phyloP scores from a whole-genome alignment of 1,140 invertebrate genomes.

The Ectropis grisescens region DNA sequence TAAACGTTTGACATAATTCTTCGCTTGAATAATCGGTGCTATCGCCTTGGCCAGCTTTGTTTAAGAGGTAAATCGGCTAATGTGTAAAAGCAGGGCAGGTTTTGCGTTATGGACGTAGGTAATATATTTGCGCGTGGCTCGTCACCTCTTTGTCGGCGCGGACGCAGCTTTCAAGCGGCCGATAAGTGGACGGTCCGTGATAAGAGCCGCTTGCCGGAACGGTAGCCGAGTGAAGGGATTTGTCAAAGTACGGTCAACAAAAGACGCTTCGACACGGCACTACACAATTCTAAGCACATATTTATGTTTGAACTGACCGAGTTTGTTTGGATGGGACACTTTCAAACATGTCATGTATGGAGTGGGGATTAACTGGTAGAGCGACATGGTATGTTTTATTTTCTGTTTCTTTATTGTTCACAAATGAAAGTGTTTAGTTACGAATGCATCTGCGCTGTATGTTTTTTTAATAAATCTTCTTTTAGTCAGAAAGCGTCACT shows the following conservation, averaged over 20 bases:
- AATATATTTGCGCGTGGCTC: slow-evolving; percentile 40
- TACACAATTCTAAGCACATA: slow-evolving; percentile 25
- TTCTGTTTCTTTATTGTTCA: too few species aligned
- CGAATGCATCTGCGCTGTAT: too few species aligned
- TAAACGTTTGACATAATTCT: slow-evolving; percentile 10
- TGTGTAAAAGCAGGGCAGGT: slow-evolving; percentile 7
- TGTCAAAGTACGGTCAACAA: slow-evolving; percentile 57
- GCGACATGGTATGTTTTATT: too few species aligned
- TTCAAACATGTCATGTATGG: slow-evolving; percentile 5
- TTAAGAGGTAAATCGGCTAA: slow-evolving; percentile 9
- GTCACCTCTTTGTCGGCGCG: slow-evolving; percentile 54
- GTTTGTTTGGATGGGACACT: slow-evolving; percentile 19
- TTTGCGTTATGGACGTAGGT: slow-evolving; percentile 14
- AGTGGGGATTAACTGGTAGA: neutral
- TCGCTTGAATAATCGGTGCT: slow-evolving; percentile 5
- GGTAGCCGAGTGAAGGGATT: slow-evolving; percentile 52
- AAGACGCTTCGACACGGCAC: neutral
- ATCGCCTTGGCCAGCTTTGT: neutral
- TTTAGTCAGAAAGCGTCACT: too few species aligned
- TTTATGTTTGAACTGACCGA: slow-evolving; percentile 28
- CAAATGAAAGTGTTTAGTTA: too few species aligned
- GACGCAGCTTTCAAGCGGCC: slow-evolving; percentile 27
- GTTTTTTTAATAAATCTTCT: too few species aligned
- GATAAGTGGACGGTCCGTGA: slow-evolving; percentile 48
- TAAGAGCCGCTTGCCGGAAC: slow-evolving; percentile 36